Conservation (phyloP, 2,888 invertebrate species). For the Dolichopus griseipennis region DNA sequence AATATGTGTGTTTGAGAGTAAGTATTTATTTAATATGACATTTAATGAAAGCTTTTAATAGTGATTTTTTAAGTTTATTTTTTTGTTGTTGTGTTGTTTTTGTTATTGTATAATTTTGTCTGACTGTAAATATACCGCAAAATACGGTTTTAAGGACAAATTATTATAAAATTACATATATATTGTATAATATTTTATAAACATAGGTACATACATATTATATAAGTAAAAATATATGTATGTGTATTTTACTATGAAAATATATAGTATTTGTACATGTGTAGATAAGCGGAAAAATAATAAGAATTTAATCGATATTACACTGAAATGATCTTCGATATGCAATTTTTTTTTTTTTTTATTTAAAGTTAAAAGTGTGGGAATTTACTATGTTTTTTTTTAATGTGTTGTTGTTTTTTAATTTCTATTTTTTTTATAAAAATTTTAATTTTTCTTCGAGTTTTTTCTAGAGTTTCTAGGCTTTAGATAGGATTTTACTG, state of each 20-base stretch:
- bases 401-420: neutral
- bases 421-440: neutral
- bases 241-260: no score
- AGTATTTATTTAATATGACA: no score
- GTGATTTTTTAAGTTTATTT: no score
- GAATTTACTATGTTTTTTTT: neutral
- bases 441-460: neutral
- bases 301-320: neutral
- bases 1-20: no score
- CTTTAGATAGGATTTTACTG: no score
- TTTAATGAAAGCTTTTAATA: no score
- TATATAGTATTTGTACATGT: neutral
- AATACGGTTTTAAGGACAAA: conserved; percentile 6
- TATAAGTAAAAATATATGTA: no score
- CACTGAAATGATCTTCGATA: neutral
- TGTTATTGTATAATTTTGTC: neutral
- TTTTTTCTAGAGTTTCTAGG: no score
- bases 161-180: neutral
- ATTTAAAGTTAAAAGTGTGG: neutral
- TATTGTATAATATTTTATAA: no score
- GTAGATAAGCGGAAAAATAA: conserved; percentile 1
- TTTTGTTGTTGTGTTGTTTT: neutral
- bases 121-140: neutral
- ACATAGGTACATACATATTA: no score
- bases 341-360: neutral